Conservation (phyloP, 2,888 invertebrate species). For the Therioaphis trifolii region DNA sequence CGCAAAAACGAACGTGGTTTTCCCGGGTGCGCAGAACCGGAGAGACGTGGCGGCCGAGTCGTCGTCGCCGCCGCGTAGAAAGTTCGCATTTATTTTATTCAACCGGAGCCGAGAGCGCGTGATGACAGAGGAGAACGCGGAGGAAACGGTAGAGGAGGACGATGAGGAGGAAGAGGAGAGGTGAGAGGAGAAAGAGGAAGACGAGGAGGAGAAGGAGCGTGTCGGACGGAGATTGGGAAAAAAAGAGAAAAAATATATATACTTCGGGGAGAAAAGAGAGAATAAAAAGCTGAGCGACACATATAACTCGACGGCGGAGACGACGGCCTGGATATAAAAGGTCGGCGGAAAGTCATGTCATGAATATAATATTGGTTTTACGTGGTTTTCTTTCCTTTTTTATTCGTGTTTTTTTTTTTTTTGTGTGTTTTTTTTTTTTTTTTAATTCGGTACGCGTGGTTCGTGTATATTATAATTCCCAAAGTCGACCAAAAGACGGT, state of each 20-base stretch:
- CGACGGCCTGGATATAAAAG: background rate
- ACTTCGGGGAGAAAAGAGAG: too few relatives aligned
- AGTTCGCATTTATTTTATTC: constrained; percentile 10
- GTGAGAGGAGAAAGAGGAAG: too few relatives aligned
- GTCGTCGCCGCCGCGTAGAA: background rate
- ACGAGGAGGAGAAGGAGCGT: too few relatives aligned
- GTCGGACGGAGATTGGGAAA: background rate
- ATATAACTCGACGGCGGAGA: background rate
- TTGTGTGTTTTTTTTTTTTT: background rate
- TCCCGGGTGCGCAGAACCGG: background rate
- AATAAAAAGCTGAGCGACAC: background rate
- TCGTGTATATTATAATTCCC: background rate
- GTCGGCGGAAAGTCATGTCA: constrained; percentile 20
- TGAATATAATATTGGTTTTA: constrained; percentile 29
- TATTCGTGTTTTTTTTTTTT: too few relatives aligned
- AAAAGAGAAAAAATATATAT: too few relatives aligned
- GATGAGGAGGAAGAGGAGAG: too few relatives aligned
- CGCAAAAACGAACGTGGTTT: background rate
- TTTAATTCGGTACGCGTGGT: background rate
- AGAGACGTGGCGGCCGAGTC: background rate
- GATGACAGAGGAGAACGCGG: background rate
- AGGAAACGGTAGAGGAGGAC: background rate
- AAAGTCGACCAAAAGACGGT: too few relatives aligned
- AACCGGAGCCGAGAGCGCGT: background rate
- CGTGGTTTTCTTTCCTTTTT: background rate